Percentiles rank a stretch among this genome's conserved stretches.
These are phyloP conservation scores for Corvus cornix DNA, from an alignment of 2,113 vertebrate species.

Conservation along the genomic window DNA sequence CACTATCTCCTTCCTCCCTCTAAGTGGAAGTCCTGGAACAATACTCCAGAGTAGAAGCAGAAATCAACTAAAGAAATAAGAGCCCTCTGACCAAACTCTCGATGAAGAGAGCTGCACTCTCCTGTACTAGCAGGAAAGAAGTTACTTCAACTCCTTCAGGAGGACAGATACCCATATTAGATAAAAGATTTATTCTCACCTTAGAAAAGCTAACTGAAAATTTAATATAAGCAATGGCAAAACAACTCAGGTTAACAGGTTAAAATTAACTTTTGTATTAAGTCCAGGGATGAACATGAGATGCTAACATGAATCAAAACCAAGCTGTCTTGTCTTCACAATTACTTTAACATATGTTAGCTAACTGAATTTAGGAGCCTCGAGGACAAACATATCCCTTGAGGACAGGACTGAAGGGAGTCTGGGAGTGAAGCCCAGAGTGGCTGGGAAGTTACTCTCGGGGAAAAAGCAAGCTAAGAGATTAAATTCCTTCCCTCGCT, in stretches of 20 bases:
- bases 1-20: neutral
- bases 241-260: neutral
- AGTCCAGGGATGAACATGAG: neutral
- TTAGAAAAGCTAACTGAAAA: neutral
- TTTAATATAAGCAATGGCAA: neutral
- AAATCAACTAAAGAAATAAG: neutral
- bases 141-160: neutral
- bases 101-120: neutral
- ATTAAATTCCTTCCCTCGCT: neutral
- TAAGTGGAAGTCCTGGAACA: neutral
- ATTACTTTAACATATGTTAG: neutral
- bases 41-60: neutral
- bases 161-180: neutral
- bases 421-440: constrained; percentile 15
- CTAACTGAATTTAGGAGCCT: neutral
- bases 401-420: neutral
- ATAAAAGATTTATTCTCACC: neutral
- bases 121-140: neutral
- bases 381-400: neutral
- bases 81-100: neutral
- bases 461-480: neutral
- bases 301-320: neutral
- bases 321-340: neutral
- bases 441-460: neutral
- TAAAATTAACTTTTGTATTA: neutral